These are phyloP conservation scores for Ptilodon capucinus DNA, from an alignment of 2,888 invertebrate species.

Conservation along the genomic window DNA sequence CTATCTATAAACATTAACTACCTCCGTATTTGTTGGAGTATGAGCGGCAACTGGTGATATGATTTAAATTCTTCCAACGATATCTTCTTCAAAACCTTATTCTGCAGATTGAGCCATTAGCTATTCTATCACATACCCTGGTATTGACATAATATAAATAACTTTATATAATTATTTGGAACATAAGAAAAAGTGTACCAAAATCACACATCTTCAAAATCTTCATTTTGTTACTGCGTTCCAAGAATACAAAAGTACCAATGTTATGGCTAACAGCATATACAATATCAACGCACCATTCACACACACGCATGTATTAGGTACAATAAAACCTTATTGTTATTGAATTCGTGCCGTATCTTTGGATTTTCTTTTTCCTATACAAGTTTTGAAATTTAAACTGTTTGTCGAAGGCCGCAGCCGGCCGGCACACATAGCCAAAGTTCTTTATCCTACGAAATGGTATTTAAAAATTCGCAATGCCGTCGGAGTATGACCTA, in stretches of 20 bases:
- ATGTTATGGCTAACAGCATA: background rate
- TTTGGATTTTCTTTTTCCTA: constrained; percentile 23
- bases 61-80: too few relatives aligned
- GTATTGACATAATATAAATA: too few relatives aligned
- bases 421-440: constrained; percentile 37
- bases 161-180: background rate
- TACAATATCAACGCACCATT: background rate
- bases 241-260: background rate
- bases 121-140: background rate
- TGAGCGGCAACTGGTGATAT: too few relatives aligned
- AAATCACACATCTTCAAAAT: background rate
- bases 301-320: background rate
- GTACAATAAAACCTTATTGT: constrained; percentile 6
- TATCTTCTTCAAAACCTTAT: too few relatives aligned
- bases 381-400: constrained; percentile 31
- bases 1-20: too few relatives aligned
- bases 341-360: constrained; percentile 27
- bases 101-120: too few relatives aligned
- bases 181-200: background rate
- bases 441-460: constrained; percentile 37
- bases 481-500: constrained; percentile 58
- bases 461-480: constrained; percentile 58
- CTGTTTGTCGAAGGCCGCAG: constrained; percentile 31
- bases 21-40: too few relatives aligned
- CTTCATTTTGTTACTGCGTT: background rate